Evolutionary conservation across 2,797 vertebrate species (phyloP), one percentile per base, ranked within the genome.

Genomic region (Sebastes steindachneri): DNA sequence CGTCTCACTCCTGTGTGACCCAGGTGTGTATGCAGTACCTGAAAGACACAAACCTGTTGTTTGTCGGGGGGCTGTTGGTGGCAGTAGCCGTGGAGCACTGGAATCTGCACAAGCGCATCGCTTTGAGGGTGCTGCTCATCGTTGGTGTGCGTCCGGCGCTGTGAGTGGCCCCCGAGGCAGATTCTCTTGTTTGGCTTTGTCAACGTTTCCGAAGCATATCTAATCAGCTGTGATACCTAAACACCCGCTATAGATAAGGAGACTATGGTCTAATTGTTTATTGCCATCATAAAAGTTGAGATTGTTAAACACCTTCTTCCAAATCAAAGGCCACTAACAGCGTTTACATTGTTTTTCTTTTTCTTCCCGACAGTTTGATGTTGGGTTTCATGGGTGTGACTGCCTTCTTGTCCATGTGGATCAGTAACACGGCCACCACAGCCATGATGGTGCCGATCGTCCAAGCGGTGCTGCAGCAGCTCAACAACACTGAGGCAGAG

Each of bases 391-490:
- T 99, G 99, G 41, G 93, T 0, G 97, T 97, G 85, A 99, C 99
- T 0, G 97, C 98, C 51, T 99, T 99, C 91, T 92, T 99, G 77
- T 99, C 99, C 87, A 99, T 99, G 98, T 99, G 99, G 99, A 99
- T 99, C 96, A 99, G 98, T 90, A 99, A 99, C 95, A 99, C 98
- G 0, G 98, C 99, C 29, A 97, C 98, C 78, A 99, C 98, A 0
- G 98, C 98, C 80, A 99, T 99, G 99, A 99, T 99, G 98, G 95
- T 99, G 70, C 98, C 98, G 58, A 99, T 99, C 6, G 96, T 99
- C 60, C 97, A 99, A 88, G 99, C 98, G 0, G 95, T 99, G 74
- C 88, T 99, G 74, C 91, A 96, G 58, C 97, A 99, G 92, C 95
- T 99, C 80, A 95, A 95, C 87, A 93, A n/a, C 88, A 89, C 80